Conservation (phyloP, 2,797 vertebrate genomes). For the Pyrocephalus nanus region DNA sequence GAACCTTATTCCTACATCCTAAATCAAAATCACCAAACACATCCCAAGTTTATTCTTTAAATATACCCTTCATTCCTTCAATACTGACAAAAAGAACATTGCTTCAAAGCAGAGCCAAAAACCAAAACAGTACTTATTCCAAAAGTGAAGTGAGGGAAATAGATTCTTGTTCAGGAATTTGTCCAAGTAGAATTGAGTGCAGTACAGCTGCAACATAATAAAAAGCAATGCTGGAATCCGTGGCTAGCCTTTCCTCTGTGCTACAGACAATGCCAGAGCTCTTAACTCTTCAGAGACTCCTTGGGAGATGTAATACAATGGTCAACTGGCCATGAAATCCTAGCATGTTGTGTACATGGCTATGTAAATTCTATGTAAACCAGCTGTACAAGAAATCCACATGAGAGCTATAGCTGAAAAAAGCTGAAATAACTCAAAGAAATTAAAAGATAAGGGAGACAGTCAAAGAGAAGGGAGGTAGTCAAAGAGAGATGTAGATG, state of each 20-base stretch:
- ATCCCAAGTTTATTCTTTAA: slow-evolving; percentile 68
- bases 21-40: slow-evolving; percentile 65
- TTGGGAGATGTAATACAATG: not conserved
- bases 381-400: not conserved
- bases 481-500: not conserved
- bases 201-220: slow-evolving; percentile 72
- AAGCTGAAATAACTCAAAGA: not conserved
- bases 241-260: not conserved
- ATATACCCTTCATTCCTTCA: slow-evolving; percentile 67
- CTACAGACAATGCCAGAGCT: not conserved
- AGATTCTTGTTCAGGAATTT: slow-evolving; percentile 67
- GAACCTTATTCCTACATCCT: slow-evolving; percentile 61
- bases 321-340: not conserved
- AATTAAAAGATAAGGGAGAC: not conserved
- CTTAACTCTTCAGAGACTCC: slow-evolving; percentile 60
- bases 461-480: not conserved
- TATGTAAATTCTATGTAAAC: not conserved
- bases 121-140: slow-evolving; percentile 62
- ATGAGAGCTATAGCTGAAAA: not conserved
- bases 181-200: slow-evolving; percentile 65
- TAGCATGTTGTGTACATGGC: not conserved
- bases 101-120: slow-evolving; percentile 65
- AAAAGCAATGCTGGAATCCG: slow-evolving; percentile 61
- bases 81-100: slow-evolving; percentile 72
- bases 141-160: slow-evolving; percentile 70